Evolutionary conservation across 2,888 invertebrate species (phyloP), one percentile per base, ranked within the genome.

Genomic region (Trachelus iudaicus): DNA sequence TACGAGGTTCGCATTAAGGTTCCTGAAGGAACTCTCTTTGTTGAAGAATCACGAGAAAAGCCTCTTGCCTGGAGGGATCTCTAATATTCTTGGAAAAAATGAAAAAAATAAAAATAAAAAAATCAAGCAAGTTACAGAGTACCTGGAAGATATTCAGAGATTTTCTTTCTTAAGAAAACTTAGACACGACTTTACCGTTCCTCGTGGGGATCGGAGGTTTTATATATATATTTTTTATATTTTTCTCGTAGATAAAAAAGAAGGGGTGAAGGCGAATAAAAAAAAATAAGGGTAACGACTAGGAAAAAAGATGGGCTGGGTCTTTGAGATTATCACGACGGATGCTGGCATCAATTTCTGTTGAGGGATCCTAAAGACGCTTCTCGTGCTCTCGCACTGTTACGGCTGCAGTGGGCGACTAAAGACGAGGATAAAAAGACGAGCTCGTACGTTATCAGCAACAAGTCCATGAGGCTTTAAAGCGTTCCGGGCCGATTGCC

Each of bases 401-500:
- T 56, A 23, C 23, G 23, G 56, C 9, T 23, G 56, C 56, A 56
- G 9, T 9, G 56, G 56, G 56, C 23, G 23, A 23, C 56, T 56
- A 56, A 56, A 23, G 9, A 23, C 6, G 23, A 56, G 56, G 56
- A 23, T 2, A 56, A 56, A 56, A 56, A 56, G 23, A 56, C 35
- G 35, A 35, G 12, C 35, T 35, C 56, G 71, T 69, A 40, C n/a
- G 73, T 76, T 79, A 79, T 79, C 79, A 75, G 78, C 80, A 79
- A 80, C 80, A 80, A 80, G 80, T 80, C 76, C 77, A 73, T 31
- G 77, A 76, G 31, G 15, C 71, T 71, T 71, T 71, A 81, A 77
- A 79, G 76, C 31, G 68, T 78, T 79, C 76, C 76, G 76, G 69
- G 73, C 31, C 77, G 76, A 81, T 79, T 77, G 81, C 79, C 77